Conservation (phyloP, 2,797 vertebrate genomes). For the Carcharodon carcharias region DNA sequence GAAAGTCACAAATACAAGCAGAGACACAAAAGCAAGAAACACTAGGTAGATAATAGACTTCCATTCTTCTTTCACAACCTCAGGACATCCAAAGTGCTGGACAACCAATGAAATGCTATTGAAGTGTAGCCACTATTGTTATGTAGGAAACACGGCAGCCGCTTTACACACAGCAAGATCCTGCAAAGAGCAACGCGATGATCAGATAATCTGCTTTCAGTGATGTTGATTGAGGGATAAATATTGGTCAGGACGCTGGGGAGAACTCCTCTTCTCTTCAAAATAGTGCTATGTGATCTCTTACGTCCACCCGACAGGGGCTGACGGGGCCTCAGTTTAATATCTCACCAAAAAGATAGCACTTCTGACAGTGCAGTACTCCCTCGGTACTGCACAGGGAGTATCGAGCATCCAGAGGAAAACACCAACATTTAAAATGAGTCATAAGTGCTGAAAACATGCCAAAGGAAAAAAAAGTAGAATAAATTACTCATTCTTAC, state of each 20-base stretch:
- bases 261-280: background rate
- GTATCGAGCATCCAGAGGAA: background rate
- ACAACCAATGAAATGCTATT: no score
- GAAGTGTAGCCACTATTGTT: no score
- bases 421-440: background rate
- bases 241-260: no score
- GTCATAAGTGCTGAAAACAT: background rate
- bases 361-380: background rate
- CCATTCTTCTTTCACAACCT: no score
- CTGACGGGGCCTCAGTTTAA: background rate
- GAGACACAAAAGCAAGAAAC: no score
- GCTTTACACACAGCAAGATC: no score
- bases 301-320: background rate
- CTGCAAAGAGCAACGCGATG: no score
- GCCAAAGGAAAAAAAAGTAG: background rate
- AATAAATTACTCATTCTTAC: background rate
- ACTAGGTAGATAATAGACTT: no score
- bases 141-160: no score
- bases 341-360: background rate
- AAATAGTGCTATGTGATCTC: background rate
- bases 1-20: no score
- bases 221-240: background rate
- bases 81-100: no score
- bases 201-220: background rate
- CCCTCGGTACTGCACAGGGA: background rate